These are phyloP conservation scores for Podarcis siculus DNA, from an alignment of 2,797 vertebrate genomes.

Conservation along the genomic window DNA sequence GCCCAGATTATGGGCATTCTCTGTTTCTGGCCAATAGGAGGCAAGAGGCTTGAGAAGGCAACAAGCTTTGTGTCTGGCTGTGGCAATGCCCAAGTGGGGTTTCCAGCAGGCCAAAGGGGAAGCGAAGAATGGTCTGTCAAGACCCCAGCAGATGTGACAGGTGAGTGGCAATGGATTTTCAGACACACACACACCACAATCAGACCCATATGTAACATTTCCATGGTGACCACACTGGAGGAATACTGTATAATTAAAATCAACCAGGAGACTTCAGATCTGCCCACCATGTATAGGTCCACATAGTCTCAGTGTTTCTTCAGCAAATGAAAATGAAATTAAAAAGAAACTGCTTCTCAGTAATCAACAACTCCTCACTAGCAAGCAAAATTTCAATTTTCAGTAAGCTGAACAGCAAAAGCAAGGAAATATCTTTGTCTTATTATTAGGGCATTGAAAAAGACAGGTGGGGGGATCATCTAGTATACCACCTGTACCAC, in stretches of 20 bases:
- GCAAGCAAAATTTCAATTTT: slow-evolving; percentile 8
- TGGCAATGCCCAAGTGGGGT: too few relatives aligned
- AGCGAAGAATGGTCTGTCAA: not conserved
- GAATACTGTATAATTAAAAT: not conserved
- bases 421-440: not conserved
- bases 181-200: not conserved
- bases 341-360: slow-evolving; percentile 1
- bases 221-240: not conserved
- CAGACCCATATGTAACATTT: not conserved
- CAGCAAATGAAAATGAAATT: slow-evolving; percentile 6
- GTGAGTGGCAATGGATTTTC: not conserved
- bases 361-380: not conserved
- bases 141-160: too few relatives aligned
- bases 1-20: not conserved
- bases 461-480: too few relatives aligned
- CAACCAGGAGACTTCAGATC: not conserved
- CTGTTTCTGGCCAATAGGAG: not conserved
- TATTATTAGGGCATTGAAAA: not conserved
- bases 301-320: not conserved
- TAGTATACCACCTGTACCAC: not conserved
- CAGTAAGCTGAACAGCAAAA: not conserved
- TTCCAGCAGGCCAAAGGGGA: not conserved
- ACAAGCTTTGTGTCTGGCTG: not conserved
- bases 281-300: not conserved
- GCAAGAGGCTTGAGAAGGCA: not conserved